Base-by-base conservation (phyloP, 2,888 invertebrate species). In the Yponomeuta cagnagella region DNA sequence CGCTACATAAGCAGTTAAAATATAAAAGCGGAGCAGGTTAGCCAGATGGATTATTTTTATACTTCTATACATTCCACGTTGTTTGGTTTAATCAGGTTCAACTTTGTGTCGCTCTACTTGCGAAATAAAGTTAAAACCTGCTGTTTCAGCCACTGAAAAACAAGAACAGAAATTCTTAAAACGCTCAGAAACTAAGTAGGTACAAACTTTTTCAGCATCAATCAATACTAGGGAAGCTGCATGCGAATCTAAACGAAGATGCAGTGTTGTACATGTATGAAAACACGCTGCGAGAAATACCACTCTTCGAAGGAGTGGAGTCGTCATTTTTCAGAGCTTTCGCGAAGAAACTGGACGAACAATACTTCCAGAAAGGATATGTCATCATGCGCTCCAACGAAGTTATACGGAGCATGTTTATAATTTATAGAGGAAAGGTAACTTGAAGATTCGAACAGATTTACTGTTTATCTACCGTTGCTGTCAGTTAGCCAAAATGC, bases 221-320 rank as follows among this genome's bases (percentile, higher is more conserved):
- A 82, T 84, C 85, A 58, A 91, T 90, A 75, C 79, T 92, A 69
- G 89, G 90, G 8, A 92, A 92, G 78, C 77, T 93, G 63, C 93
- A 93, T 78, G 89, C 93, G 58, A 92, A 92, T 76, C 78, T 93
- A 72, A 91, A 93, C 75, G 93, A 93, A 86, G 93, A 93, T 74
- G 90, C 91, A 5, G 90, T 93, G 23, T 79, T 92, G 65, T 90
- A 87, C 73, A 88, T 93, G 87, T 93, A 93, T 74, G 93, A 93
- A 76, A 88, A 89, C 73, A 93, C 93, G 0, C 78, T 93, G 70
- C 77, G 88, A 74, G 91, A 93, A 79, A 93, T 93, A 75, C 93
- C 93, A 10, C 76, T 93, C 68, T 93, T 93, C 73, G 91, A 92
- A 77, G 85, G 89, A 72, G 89, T 93, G 0, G 93, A 93, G 71